Conservation (phyloP, 2,113 vertebrate genomes). For the mouse (Mus musculus) region GRCm39 chr13:112822001-112822500, state of each 20-base stretch:
- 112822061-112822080: neutral
- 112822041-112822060: neutral
- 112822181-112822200: constrained; percentile 56
- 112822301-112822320: constrained; percentile 52
- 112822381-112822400: constrained; percentile 29
- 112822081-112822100: neutral
- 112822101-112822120: constrained; percentile 42
- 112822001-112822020: neutral
- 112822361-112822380: constrained; percentile 44
- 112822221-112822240: constrained; percentile 51
- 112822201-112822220: constrained; percentile 56
- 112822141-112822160: constrained; percentile 12
- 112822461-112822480: constrained; percentile 64
- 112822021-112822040: neutral
- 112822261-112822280: constrained; percentile 44
- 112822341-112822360: constrained; percentile 15
- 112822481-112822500: constrained; percentile 56
- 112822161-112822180: neutral
- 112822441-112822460: constrained; percentile 58
- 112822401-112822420: constrained; percentile 54
- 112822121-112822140: constrained; percentile 49
- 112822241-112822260: constrained; percentile 22
- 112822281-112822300: neutral
- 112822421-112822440: constrained; percentile 62
- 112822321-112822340: constrained; percentile 35